These are phyloP conservation scores for Chloropsis cyanopogon DNA, from an alignment of 2,113 vertebrate species.

Conservation along the genomic window DNA sequence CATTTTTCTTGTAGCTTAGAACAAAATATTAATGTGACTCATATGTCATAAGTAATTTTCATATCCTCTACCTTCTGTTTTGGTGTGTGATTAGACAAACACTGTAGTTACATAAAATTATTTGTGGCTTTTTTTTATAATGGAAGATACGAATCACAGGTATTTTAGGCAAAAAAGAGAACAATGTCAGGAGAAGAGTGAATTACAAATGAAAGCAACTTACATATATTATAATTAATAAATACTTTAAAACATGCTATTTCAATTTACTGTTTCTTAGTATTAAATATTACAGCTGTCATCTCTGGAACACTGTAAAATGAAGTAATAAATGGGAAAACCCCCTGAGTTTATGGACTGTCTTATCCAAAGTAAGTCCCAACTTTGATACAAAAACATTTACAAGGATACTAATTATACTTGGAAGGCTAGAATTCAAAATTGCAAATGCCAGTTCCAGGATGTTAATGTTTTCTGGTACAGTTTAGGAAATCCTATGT, in stretches of 20 bases:
- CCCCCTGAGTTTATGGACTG: not conserved
- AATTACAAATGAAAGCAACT: not conserved
- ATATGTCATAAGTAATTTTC: slow-evolving; percentile 57
- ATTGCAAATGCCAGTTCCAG: not conserved
- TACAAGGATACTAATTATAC: not conserved
- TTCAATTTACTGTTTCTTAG: not conserved
- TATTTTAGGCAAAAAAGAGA: not conserved
- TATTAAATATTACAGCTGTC: slow-evolving; percentile 6
- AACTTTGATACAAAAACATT: not conserved
- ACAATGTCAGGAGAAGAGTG: not conserved
- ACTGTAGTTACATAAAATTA: not conserved
- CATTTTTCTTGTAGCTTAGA: slow-evolving; percentile 39
- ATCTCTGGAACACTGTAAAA: not conserved
- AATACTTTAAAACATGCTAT: not conserved
- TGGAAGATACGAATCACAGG: not conserved
- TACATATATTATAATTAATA: not conserved
- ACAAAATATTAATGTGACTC: slow-evolving; percentile 52
- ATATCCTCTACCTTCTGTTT: not conserved
- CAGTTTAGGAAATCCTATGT: not conserved
- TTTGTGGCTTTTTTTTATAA: not conserved
- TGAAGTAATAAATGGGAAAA: not conserved
- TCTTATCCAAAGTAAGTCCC: not conserved
- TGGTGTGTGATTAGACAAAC: not conserved
- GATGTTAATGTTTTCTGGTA: not conserved
- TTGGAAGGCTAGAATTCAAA: not conserved